Evolutionary conservation across 2,113 vertebrate genomes (phyloP).

Genomic region (Percina caprodes): DNA sequence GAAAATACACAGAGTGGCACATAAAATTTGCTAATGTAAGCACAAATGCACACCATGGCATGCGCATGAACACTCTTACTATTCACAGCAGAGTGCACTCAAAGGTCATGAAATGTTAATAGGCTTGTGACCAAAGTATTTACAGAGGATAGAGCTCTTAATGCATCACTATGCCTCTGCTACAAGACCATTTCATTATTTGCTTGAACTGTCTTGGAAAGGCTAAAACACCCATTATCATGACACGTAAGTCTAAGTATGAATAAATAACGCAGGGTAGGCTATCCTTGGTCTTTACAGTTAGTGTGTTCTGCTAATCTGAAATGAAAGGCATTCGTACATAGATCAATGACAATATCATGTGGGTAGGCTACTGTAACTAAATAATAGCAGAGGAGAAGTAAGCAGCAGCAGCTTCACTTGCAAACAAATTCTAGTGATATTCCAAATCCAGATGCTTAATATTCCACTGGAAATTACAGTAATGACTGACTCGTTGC

Average conservation of each 20-base stretch:
- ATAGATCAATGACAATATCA: neutral
- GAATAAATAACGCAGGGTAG: slow-evolving; percentile 14
- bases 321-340: neutral
- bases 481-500: neutral
- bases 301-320: neutral
- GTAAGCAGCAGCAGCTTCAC: neutral
- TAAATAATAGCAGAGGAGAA: neutral
- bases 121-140: slow-evolving; percentile 25
- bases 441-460: neutral
- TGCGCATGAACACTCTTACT: neutral
- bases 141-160: slow-evolving; percentile 26
- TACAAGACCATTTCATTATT: slow-evolving; percentile 63
- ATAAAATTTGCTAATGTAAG: neutral
- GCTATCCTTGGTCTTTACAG: neutral
- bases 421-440: neutral
- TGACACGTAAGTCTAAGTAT: slow-evolving; percentile 7
- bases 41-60: slow-evolving; percentile 12
- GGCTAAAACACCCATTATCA: neutral
- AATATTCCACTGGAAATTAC: neutral
- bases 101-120: slow-evolving; percentile 72
- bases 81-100: slow-evolving; percentile 34
- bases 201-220: slow-evolving; percentile 3
- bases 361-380: neutral
- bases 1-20: slow-evolving; percentile 2
- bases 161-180: slow-evolving; percentile 44